phyloP scores from a whole-genome alignment of 92 coral and sea anemone genomes.

The Virgularia gustaviana region DNA sequence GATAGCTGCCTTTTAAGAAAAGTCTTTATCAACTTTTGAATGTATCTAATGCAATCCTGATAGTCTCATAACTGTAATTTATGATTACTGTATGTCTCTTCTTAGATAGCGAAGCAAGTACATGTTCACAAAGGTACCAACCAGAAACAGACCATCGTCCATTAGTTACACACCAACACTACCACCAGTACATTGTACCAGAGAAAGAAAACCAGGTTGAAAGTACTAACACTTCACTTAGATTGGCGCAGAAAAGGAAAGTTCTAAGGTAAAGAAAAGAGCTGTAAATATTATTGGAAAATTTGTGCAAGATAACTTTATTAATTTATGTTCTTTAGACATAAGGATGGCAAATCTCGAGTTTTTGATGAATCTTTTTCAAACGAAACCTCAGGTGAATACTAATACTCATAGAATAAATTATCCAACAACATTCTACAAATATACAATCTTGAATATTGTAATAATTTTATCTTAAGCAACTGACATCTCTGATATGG shows the following conservation, averaged over 20 bases:
- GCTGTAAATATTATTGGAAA: background rate
- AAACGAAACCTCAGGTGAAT: slow-evolving; percentile 72
- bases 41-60: no score
- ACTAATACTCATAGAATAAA: background rate
- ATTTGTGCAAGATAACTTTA: background rate
- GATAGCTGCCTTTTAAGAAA: no score
- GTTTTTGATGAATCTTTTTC: slow-evolving; percentile 97
- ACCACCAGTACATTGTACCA: slow-evolving; percentile 36
- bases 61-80: no score
- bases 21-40: no score
- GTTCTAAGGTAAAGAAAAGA: slow-evolving; percentile 47
- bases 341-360: slow-evolving; percentile 73
- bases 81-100: no score
- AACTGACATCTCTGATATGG: slow-evolving; percentile 88
- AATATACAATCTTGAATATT: no score
- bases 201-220: slow-evolving; percentile 47
- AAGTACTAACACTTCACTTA: slow-evolving; percentile 41
- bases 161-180: no score
- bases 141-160: slow-evolving; percentile 26
- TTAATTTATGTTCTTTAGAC: slow-evolving; percentile 25
- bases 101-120: slow-evolving; percentile 42
- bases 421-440: no score
- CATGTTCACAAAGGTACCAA: slow-evolving; percentile 54
- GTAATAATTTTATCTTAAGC: slow-evolving; percentile 48
- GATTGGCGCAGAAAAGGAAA: slow-evolving; percentile 67